Evolutionary conservation across 2,888 invertebrate genomes (phyloP), one percentile per base, ranked within the genome.

Genomic region (Ligdia adustata): DNA sequence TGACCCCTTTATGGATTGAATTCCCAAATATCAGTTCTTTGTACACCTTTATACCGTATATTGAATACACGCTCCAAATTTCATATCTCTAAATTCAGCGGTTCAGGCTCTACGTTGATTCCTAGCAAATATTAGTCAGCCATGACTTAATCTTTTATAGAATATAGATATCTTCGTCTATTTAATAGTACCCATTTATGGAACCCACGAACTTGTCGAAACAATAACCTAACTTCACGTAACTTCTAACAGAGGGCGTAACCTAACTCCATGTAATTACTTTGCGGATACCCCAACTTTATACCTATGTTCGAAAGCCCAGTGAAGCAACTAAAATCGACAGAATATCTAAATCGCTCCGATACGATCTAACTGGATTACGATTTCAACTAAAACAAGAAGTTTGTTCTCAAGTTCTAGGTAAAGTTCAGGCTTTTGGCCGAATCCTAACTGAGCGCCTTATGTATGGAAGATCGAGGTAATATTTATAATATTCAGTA

Each of bases 381-480:
- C 26, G 31, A 40, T 22, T 37, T 20, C 31, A 29, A 24, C 43
- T 44, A 5, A 32, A 43, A 12, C 15, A 31, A 26, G 29, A 39
- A 34, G 39, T 32, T 50, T 35, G 44, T 35, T 44, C n/a, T 14
- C 5, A 24, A 50, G 28, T 40, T 44, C 31, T 32, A 32, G 29
- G 16, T 11, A 24, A 28, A 42, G 33, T 39, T 45, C 1, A 45
- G 33, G 15, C 28, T 33, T 38, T 18, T 22, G 29, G 14, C 7
- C 5, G 18, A 39, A 26, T 9, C 24, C 13, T 33, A 20, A 34
- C 34, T 26, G 24, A 32, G 13, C 31, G 18, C 16, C 28, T 4
- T 24, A 33, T 14, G 4, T 33, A 26, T 24, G 9, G 13, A 4
- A 32, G 13, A n/a, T n/a, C n/a, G n/a, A n/a, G n/a, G n/a, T n/a